Evolutionary conservation across 2,113 vertebrate genomes (phyloP).

Genomic region (Cololabis saira): DNA sequence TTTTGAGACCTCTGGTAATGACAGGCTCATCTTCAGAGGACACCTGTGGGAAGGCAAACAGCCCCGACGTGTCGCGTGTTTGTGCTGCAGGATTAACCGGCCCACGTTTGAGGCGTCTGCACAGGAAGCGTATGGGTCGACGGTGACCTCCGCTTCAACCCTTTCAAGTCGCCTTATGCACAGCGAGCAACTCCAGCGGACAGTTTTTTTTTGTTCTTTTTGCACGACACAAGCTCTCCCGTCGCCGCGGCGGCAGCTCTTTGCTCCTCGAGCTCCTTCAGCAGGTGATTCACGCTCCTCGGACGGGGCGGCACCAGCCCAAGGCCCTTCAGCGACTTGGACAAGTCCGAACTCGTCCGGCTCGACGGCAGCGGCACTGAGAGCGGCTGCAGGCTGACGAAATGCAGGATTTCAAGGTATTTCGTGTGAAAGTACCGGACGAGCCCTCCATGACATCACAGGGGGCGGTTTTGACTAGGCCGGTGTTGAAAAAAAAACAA

Average conservation of each 20-base stretch:
- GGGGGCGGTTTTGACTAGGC: too few species aligned
- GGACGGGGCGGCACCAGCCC: conserved; percentile 48
- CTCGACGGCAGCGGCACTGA: conserved; percentile 11
- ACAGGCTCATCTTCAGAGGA: conserved; percentile 44
- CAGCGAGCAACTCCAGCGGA: background rate
- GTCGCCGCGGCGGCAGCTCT: conserved; percentile 38
- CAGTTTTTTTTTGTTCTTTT: conserved; percentile 10
- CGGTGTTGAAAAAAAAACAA: too few species aligned
- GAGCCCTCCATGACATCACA: too few species aligned
- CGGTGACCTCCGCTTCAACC: conserved; percentile 5
- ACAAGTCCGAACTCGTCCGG: conserved; percentile 41
- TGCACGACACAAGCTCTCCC: conserved; percentile 12
- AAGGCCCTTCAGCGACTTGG: conserved; percentile 35
- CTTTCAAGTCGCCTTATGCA: background rate
- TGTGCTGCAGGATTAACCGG: conserved; percentile 29
- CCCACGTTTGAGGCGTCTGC: conserved; percentile 6
- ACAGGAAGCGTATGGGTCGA: background rate
- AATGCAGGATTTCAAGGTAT: background rate
- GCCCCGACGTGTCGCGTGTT: conserved; percentile 34
- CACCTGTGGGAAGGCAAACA: conserved; percentile 60
- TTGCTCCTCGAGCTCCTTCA: conserved; percentile 53
- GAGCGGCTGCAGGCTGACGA: background rate
- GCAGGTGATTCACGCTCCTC: conserved; percentile 64
- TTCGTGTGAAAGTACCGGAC: background rate
- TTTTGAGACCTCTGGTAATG: too few species aligned